phyloP scores from a whole-genome alignment of 2,113 vertebrate genomes.

The Ctenomys sociabilis region DNA sequence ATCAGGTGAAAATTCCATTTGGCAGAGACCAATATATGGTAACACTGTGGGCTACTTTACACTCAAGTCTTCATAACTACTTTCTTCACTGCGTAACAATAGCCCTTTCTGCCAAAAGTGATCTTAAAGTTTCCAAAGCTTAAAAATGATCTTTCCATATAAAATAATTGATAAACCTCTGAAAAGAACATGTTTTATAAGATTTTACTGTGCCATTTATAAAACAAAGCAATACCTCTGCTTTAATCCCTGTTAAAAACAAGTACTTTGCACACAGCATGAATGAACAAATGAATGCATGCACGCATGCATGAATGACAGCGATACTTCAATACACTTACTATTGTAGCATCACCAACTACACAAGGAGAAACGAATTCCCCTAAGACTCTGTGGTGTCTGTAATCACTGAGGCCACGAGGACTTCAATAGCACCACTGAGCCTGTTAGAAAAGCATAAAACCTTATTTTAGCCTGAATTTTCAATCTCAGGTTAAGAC shows the following conservation, averaged over 20 bases:
- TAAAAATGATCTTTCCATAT: conserved; percentile 24
- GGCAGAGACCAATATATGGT: not conserved
- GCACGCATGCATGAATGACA: conserved; percentile 42
- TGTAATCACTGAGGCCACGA: conserved; percentile 27
- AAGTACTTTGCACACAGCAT: conserved; percentile 16
- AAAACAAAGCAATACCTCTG: not conserved
- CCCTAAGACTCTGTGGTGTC: not conserved
- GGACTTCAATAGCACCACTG: not conserved
- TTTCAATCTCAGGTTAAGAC: conserved; percentile 4
- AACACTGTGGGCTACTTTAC: not conserved
- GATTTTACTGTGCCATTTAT: not conserved
- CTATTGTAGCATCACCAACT: conserved; percentile 45
- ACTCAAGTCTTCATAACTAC: not conserved
- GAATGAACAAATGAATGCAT: conserved; percentile 23
- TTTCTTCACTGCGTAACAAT: not conserved
- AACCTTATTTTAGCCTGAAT: conserved; percentile 28
- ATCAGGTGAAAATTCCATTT: not conserved
- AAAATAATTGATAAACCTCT: conserved; percentile 41
- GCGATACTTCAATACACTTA: conserved; percentile 13
- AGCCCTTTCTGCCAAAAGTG: not conserved
- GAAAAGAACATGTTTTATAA: not conserved
- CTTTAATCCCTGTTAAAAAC: not conserved
- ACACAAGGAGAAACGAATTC: conserved; percentile 22
- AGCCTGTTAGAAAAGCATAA: conserved; percentile 38
- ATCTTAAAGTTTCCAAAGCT: conserved; percentile 26